Evolutionary conservation across 1,140 invertebrate genomes (phyloP).

Genomic region (Pseudomyrmex pallidus): DNA sequence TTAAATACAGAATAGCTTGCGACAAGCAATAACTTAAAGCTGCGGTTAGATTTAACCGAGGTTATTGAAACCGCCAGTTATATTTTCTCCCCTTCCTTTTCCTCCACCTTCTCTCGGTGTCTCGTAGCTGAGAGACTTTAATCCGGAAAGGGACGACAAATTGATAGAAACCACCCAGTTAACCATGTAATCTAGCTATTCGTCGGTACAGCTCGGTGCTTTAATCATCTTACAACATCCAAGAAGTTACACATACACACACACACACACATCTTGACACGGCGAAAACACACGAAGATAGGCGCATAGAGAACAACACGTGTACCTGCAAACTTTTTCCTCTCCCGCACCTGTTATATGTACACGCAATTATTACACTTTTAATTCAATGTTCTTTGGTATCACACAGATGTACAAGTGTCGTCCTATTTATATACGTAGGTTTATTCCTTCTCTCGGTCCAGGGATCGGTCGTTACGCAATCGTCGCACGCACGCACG

Average conservation of each 20-base stretch:
- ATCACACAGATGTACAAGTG: slow-evolving; percentile 38
- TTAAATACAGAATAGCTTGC: slow-evolving; percentile 2
- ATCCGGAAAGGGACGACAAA: slow-evolving; percentile 27
- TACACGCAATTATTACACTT: slow-evolving; percentile 29
- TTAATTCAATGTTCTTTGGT: slow-evolving; percentile 41
- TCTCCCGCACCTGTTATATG: not conserved
- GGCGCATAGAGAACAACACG: slow-evolving; percentile 15
- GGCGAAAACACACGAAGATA: slow-evolving; percentile 14
- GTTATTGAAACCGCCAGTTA: not conserved
- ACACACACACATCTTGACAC: not conserved
- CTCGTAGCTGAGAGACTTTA: slow-evolving; percentile 6
- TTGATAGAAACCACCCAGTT: not conserved
- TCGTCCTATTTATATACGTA: slow-evolving; percentile 56
- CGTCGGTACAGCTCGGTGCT: slow-evolving; percentile 23
- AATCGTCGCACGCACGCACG: slow-evolving; percentile 49
- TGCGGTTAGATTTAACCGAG: slow-evolving; percentile 5
- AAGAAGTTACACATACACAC: not conserved
- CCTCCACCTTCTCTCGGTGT: slow-evolving; percentile 10
- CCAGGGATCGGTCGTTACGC: slow-evolving; percentile 71
- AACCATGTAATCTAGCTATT: not conserved
- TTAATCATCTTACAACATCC: slow-evolving; percentile 4
- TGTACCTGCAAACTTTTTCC: slow-evolving; percentile 39
- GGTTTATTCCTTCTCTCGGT: slow-evolving; percentile 45
- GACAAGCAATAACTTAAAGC: slow-evolving; percentile 16
- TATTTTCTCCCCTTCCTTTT: slow-evolving; percentile 8